Evolutionary conservation across 2,888 invertebrate species (phyloP).

Genomic region (Acanthoscelides obtectus): DNA sequence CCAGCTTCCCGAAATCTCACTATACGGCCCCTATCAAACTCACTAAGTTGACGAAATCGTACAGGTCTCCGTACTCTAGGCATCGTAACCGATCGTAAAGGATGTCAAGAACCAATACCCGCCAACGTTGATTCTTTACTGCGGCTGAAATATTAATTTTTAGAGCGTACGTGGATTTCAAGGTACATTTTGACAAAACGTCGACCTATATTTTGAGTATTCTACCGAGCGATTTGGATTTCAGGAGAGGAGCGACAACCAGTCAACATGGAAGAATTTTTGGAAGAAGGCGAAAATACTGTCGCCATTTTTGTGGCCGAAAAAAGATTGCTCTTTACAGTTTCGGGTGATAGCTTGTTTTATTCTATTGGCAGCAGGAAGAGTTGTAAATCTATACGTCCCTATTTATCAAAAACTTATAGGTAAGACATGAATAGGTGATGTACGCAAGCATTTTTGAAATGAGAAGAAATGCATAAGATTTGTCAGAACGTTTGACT

Average conservation of each 20-base stretch:
- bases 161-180: slow-evolving; percentile 35
- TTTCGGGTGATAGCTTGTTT: slow-evolving; percentile 79
- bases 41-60: too few species aligned
- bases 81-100: too few species aligned
- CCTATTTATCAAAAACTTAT: slow-evolving; percentile 92
- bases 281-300: slow-evolving; percentile 75
- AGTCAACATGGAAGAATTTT: slow-evolving; percentile 75
- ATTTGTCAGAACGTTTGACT: too few species aligned
- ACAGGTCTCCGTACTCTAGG: too few species aligned
- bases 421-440: slow-evolving; percentile 64
- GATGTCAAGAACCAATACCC: too few species aligned
- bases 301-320: slow-evolving; percentile 93
- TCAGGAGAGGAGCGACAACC: slow-evolving; percentile 52
- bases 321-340: slow-evolving; percentile 71
- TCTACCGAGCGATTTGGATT: slow-evolving; percentile 6
- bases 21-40: too few species aligned
- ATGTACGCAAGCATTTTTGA: too few species aligned
- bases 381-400: slow-evolving; percentile 85
- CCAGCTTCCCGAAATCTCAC: too few species aligned
- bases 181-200: slow-evolving; percentile 24
- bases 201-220: neutral
- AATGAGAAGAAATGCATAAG: too few species aligned
- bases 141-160: too few species aligned
- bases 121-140: too few species aligned
- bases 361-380: slow-evolving; percentile 67